Evolutionary conservation across 2,113 vertebrate genomes (phyloP).

Genomic region (Hypanus sabinus): DNA sequence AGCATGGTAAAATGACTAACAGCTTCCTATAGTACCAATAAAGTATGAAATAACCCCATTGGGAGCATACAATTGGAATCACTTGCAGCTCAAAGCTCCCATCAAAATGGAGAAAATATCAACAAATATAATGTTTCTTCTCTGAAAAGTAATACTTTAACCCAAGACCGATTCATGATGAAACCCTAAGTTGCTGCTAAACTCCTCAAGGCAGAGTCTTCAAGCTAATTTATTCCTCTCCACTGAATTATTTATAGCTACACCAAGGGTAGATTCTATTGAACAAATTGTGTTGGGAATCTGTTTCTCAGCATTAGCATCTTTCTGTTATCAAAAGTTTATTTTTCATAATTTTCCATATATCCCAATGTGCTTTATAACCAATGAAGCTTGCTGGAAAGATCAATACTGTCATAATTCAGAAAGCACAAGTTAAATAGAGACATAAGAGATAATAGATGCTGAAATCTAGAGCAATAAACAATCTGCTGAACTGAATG

Average conservation of each 20-base stretch:
- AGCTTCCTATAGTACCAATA: neutral
- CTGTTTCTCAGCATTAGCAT: neutral
- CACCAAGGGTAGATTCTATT: neutral
- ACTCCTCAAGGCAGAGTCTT: neutral
- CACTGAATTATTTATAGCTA: neutral
- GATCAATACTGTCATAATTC: too few species aligned
- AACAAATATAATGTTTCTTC: neutral
- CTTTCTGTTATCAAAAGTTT: neutral
- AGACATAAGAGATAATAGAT: too few species aligned
- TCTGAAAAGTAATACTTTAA: neutral
- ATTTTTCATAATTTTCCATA: too few species aligned
- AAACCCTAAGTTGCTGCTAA: neutral
- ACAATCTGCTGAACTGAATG: too few species aligned
- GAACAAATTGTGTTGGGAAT: neutral
- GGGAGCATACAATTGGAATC: neutral
- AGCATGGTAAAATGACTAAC: neutral
- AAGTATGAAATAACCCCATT: neutral
- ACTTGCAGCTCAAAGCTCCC: neutral
- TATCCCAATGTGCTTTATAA: too few species aligned
- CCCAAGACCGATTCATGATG: neutral
- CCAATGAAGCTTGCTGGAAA: too few species aligned
- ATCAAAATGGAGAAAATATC: neutral
- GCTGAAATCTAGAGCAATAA: too few species aligned
- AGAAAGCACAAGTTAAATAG: too few species aligned
- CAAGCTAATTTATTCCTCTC: neutral